Evolutionary conservation across 2,797 vertebrate species (phyloP).

Genomic region (Myotis pilosus): DNA sequence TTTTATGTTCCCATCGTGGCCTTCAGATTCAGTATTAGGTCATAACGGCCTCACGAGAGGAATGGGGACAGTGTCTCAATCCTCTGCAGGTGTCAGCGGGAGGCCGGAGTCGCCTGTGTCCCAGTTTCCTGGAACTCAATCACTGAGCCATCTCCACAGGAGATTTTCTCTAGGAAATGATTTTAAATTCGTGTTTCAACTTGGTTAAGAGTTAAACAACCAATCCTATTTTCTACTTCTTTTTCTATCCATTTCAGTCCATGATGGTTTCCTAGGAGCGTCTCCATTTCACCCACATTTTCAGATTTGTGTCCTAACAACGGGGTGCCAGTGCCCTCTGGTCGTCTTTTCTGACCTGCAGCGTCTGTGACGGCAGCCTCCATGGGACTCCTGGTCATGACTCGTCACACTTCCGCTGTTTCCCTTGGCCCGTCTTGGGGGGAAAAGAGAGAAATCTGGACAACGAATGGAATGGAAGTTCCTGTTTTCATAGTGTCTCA

Average conservation of each 20-base stretch:
- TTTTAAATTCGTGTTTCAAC: conserved; percentile 2
- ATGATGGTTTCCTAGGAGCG: neutral
- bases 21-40: neutral
- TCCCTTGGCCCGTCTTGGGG: neutral
- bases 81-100: neutral
- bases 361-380: neutral
- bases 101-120: neutral
- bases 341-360: neutral
- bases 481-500: neutral
- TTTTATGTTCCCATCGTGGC: neutral
- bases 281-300: neutral
- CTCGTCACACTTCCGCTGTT: neutral
- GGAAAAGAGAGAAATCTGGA: neutral
- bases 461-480: neutral
- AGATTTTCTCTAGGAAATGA: neutral
- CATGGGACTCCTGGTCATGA: neutral
- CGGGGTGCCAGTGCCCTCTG: neutral
- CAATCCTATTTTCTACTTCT: neutral
- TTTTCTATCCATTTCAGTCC: neutral
- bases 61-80: neutral
- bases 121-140: neutral
- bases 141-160: neutral
- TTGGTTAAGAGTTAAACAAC: neutral
- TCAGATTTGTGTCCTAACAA: conserved; percentile 9
- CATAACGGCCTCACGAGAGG: neutral